These are phyloP conservation scores for Oscheius onirici DNA, from an alignment of 2,888 invertebrate species.

Conservation along the genomic window DNA sequence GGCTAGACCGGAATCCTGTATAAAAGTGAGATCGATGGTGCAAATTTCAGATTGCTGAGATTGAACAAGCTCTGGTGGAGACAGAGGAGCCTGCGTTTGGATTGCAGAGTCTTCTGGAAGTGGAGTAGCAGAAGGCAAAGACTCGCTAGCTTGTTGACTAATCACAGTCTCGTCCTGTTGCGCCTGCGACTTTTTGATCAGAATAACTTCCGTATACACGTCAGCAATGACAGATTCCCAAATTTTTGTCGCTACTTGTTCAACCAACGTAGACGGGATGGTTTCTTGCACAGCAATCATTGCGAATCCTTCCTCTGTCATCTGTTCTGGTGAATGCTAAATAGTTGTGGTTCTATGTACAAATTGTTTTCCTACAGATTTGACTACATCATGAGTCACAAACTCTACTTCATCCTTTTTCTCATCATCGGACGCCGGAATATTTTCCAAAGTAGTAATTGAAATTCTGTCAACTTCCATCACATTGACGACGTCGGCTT, in stretches of 20 bases:
- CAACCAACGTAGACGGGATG: neutral
- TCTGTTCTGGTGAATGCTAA: no score
- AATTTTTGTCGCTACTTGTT: neutral
- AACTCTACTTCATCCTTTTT: neutral
- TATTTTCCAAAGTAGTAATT: conserved; percentile 28
- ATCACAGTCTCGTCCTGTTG: neutral
- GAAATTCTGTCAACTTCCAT: conserved; percentile 23
- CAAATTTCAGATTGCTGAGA: conserved; percentile 20
- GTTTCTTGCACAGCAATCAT: neutral
- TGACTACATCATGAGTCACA: neutral
- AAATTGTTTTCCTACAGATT: neutral
- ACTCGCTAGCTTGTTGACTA: no score
- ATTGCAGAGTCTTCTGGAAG: neutral
- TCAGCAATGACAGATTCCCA: conserved; percentile 20
- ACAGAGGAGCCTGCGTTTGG: neutral
- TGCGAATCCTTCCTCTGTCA: conserved; percentile 16
- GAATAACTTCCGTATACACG: neutral
- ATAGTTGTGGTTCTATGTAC: neutral
- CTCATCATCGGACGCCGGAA: conserved; percentile 28
- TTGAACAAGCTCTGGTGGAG: neutral
- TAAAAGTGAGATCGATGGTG: conserved; percentile 17
- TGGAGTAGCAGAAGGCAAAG: neutral
- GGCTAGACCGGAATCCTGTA: conserved; percentile 19
- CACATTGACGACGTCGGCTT: conserved; percentile 26
- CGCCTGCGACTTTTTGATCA: neutral